Conservation (phyloP, 2,888 invertebrate species). For the Icerya purchasi region DNA sequence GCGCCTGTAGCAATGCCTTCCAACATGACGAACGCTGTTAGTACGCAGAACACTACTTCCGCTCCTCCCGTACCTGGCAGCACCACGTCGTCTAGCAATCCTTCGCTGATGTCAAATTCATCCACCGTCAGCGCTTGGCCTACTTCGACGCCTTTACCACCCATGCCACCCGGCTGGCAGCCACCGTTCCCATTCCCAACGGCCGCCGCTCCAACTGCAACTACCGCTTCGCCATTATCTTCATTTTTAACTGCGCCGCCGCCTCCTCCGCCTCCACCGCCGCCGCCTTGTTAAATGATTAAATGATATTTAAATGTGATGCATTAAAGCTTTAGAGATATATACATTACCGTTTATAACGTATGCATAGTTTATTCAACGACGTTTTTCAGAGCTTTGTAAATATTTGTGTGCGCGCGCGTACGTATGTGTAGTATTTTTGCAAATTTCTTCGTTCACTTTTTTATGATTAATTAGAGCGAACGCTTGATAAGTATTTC, state of each 20-base stretch:
- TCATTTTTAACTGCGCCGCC: conserved; percentile 22
- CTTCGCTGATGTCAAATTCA: not conserved
- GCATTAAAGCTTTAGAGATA: too few species aligned
- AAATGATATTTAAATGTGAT: too few species aligned
- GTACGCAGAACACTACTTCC: conserved; percentile 3
- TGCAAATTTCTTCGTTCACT: too few species aligned
- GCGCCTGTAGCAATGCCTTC: not conserved
- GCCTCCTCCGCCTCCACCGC: conserved; percentile 22
- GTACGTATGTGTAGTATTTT: too few species aligned
- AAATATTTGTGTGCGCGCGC: too few species aligned
- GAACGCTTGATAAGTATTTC: too few species aligned
- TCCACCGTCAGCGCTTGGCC: not conserved
- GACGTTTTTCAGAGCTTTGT: too few species aligned
- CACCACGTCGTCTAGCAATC: not conserved
- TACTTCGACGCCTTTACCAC: not conserved
- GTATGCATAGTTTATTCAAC: too few species aligned
- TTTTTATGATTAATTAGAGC: too few species aligned
- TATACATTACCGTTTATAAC: too few species aligned
- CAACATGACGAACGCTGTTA: not conserved
- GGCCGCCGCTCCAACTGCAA: not conserved
- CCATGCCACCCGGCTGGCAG: conserved; percentile 7
- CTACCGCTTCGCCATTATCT: conserved; percentile 18
- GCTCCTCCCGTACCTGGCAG: not conserved
- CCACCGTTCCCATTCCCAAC: conserved; percentile 1
- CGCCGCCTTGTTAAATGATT: too few species aligned